Conservation (phyloP, 2,113 vertebrate genomes). For the Eudyptes chrysolophus region DNA sequence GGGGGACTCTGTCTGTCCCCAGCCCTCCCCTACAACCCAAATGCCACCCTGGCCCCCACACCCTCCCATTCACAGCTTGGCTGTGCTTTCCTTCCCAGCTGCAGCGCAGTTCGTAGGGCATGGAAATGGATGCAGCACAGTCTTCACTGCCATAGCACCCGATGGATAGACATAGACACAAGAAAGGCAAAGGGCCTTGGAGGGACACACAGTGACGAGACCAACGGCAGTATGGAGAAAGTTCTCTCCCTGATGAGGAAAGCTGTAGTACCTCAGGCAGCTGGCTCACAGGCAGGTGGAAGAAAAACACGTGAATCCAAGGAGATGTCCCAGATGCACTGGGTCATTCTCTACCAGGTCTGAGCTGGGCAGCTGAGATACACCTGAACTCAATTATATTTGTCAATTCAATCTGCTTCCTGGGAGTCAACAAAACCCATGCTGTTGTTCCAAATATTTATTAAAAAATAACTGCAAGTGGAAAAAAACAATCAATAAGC, state of each 20-base stretch:
- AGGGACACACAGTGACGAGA: neutral
- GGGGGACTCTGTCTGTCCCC: neutral
- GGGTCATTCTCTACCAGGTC: neutral
- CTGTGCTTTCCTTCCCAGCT: neutral
- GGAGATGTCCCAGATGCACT: neutral
- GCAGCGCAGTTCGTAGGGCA: neutral
- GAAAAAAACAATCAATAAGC: neutral
- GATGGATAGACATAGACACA: accelerated
- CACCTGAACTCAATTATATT: neutral
- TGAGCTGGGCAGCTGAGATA: neutral
- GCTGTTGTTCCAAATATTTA: constrained; percentile 15
- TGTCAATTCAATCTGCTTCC: neutral
- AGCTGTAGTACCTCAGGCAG: neutral
- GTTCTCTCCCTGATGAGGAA: neutral
- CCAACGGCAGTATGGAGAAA: neutral
- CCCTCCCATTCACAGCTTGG: neutral
- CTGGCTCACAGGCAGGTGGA: neutral
- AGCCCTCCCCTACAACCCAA: neutral
- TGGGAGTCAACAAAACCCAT: constrained; percentile 1
- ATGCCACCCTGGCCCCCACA: neutral
- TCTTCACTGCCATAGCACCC: neutral
- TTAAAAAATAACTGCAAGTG: constrained; percentile 13
- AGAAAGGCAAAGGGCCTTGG: neutral
- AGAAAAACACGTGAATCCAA: neutral
- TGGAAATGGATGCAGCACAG: neutral